Conservation (phyloP, 2,888 invertebrate genomes). For the Cremastinae sp. region DNA sequence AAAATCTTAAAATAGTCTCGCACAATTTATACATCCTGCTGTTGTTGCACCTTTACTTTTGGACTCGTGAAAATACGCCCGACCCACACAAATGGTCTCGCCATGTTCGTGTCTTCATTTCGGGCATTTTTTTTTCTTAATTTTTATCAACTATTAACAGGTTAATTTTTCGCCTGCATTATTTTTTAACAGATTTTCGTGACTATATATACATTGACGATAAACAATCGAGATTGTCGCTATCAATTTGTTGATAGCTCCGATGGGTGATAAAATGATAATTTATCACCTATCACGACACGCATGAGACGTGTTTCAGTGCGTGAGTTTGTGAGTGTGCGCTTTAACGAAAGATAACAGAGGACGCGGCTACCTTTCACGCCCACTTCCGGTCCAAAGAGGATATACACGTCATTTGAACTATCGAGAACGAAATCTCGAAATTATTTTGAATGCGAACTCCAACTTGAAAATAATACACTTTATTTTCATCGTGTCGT, state of each 20-base stretch:
- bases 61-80: constrained; percentile 24
- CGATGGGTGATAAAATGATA: not conserved
- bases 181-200: not conserved
- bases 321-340: constrained; percentile 2
- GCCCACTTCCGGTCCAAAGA: constrained; percentile 73
- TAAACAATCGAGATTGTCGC: not conserved
- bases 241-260: constrained; percentile 23
- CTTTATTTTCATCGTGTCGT: no score
- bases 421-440: constrained; percentile 15
- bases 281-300: not conserved
- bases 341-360: constrained; percentile 66
- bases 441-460: not conserved
- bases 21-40: constrained; percentile 79
- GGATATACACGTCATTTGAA: constrained; percentile 49
- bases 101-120: constrained; percentile 4
- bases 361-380: constrained; percentile 69
- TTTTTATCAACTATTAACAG: not conserved
- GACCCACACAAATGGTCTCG: constrained; percentile 22
- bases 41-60: constrained; percentile 70
- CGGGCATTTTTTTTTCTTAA: not conserved
- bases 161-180: no score
- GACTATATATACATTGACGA: no score
- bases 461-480: no score
- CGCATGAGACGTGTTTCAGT: not conserved
- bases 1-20: constrained; percentile 78